Conservation (phyloP, 2,113 vertebrate species). For the Tachysurus fulvidraco region DNA sequence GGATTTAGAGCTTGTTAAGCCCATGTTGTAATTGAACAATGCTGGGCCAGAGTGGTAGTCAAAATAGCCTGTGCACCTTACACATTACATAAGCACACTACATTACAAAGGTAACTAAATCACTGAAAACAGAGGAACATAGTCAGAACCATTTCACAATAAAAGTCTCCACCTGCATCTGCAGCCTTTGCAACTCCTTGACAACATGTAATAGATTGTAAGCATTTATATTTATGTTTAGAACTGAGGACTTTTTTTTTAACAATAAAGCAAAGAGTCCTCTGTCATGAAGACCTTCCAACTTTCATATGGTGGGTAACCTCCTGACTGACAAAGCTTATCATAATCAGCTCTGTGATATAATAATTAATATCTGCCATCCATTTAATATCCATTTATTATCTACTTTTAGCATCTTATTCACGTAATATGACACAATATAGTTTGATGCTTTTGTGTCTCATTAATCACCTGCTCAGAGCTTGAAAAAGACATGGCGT, state of each 20-base stretch:
- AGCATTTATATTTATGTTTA: background rate
- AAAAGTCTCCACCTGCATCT: too few relatives aligned
- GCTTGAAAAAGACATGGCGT: background rate
- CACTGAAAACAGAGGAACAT: too few relatives aligned
- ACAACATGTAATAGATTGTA: background rate
- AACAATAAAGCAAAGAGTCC: background rate
- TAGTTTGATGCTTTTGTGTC: background rate
- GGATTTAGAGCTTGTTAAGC: too few relatives aligned
- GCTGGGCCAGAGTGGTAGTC: too few relatives aligned
- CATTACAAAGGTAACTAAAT: too few relatives aligned
- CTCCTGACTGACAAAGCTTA: background rate
- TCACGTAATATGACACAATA: background rate
- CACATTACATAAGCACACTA: too few relatives aligned
- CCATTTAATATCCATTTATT: background rate
- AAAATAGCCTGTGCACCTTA: too few relatives aligned
- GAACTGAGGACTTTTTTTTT: background rate
- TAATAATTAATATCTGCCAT: background rate
- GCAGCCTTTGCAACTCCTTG: too few relatives aligned
- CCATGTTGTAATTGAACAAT: too few relatives aligned
- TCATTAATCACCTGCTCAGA: constrained; percentile 10
- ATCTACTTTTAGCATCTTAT: background rate
- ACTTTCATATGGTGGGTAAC: background rate
- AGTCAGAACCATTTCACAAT: too few relatives aligned
- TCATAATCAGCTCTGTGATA: background rate
- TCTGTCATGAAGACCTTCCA: background rate